Conservation (phyloP, 2,888 invertebrate species). For the Trachelus stipa region DNA sequence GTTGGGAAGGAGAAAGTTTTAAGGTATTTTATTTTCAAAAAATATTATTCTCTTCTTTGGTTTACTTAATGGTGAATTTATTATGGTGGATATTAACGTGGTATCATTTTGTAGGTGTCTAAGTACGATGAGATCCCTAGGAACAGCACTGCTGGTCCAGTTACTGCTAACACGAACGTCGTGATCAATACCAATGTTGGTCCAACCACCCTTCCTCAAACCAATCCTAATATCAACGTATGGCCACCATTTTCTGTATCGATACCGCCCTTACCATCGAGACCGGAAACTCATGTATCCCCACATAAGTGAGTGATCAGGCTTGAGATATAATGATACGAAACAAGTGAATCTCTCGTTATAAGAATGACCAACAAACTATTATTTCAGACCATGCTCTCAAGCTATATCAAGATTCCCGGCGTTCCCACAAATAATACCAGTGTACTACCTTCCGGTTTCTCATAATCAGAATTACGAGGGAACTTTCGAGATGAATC, state of each 20-base stretch:
- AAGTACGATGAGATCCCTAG: slow-evolving; percentile 44
- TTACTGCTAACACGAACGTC: slow-evolving; percentile 31
- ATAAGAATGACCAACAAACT: neutral
- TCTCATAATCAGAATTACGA: slow-evolving; percentile 46
- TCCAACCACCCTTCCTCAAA: slow-evolving; percentile 38
- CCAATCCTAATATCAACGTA: slow-evolving; percentile 67
- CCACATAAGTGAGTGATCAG: neutral
- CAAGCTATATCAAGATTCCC: slow-evolving; percentile 63
- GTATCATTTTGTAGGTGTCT: neutral
- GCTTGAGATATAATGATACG: neutral
- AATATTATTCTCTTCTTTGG: neutral
- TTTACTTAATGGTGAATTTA: neutral
- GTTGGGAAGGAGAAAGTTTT: slow-evolving; percentile 71
- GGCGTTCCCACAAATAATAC: slow-evolving; percentile 55
- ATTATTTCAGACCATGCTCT: slow-evolving; percentile 35
- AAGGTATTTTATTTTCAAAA: slow-evolving; percentile 47
- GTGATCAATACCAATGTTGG: slow-evolving; percentile 31
- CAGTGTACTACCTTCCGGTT: slow-evolving; percentile 72
- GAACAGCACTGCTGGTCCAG: slow-evolving; percentile 30
- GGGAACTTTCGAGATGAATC: slow-evolving; percentile 35
- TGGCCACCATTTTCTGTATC: slow-evolving; percentile 74
- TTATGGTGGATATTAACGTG: slow-evolving; percentile 15
- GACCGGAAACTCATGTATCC: neutral
- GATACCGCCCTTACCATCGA: slow-evolving; percentile 61
- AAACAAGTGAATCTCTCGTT: neutral